Evolutionary conservation across 1,140 invertebrate species (phyloP).

Genomic region (Sipha flava): DNA sequence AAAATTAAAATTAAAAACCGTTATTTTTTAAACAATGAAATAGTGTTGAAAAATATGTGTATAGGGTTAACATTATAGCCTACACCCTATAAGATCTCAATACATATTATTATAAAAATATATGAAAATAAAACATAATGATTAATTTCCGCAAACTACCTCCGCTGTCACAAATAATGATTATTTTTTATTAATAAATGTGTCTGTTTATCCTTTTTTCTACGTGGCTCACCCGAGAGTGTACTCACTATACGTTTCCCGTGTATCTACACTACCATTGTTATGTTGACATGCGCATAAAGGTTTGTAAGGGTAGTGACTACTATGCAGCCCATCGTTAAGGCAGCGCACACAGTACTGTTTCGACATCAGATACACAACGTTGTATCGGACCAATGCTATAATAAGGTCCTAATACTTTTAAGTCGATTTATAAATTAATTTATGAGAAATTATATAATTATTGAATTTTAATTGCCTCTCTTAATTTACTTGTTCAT

Average conservation of each 20-base stretch:
- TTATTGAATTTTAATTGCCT: not conserved
- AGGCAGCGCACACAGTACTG: not conserved
- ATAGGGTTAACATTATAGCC: too few species aligned
- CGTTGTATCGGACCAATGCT: not conserved
- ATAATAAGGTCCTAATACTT: not conserved
- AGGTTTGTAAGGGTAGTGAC: not conserved
- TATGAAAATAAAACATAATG: too few species aligned
- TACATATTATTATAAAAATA: too few species aligned
- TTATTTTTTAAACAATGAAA: too few species aligned
- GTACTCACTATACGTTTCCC: not conserved
- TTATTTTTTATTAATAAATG: not conserved
- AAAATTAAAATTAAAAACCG: too few species aligned
- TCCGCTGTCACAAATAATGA: not conserved
- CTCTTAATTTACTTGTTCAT: too few species aligned
- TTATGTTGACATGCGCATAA: constrained; percentile 25
- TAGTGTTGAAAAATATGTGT: too few species aligned
- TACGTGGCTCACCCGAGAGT: not conserved
- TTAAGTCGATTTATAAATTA: not conserved
- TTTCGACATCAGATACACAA: not conserved
- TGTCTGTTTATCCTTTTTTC: not conserved
- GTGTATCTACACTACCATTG: not conserved
- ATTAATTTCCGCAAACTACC: not conserved
- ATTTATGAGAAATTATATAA: not conserved
- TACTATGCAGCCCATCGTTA: not conserved
- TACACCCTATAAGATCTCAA: too few species aligned